Conservation (phyloP, 2,113 vertebrate genomes). For the Myiozetetes cayanensis region DNA sequence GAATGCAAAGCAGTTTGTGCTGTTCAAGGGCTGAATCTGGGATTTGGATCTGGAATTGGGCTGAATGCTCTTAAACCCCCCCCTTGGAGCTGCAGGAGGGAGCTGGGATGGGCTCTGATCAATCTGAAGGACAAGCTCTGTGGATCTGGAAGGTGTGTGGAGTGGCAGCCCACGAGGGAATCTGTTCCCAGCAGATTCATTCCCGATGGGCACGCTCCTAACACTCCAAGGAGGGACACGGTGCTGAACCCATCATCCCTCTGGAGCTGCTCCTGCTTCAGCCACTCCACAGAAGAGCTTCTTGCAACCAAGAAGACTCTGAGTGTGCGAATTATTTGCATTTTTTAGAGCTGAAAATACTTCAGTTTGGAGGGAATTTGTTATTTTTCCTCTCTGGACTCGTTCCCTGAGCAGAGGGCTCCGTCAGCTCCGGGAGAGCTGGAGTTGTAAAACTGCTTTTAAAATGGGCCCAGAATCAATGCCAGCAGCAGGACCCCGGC, state of each 20-base stretch:
- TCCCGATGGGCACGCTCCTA: no score
- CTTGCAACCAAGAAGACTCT: background rate
- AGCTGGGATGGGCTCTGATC: no score
- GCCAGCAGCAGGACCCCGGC: background rate
- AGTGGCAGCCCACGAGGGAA: no score
- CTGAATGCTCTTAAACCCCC: background rate
- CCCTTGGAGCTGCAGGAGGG: no score
- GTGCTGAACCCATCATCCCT: no score
- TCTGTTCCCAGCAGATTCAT: no score
- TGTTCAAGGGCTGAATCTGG: background rate
- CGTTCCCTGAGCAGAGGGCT: background rate
- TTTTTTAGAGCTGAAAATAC: background rate
- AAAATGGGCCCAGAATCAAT: background rate
- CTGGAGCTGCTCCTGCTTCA: background rate
- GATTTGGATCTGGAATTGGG: background rate
- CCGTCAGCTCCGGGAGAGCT: background rate
- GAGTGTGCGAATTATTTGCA: background rate
- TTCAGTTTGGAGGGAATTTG: background rate
- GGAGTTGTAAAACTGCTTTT: background rate
- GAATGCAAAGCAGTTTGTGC: background rate
- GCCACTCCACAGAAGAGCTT: background rate
- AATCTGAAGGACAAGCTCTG: no score
- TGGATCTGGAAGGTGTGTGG: no score
- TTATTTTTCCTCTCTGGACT: background rate
- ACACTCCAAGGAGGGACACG: no score